phyloP scores from a whole-genome alignment of 2,113 vertebrate species.

The Tachycineta bicolor region DNA sequence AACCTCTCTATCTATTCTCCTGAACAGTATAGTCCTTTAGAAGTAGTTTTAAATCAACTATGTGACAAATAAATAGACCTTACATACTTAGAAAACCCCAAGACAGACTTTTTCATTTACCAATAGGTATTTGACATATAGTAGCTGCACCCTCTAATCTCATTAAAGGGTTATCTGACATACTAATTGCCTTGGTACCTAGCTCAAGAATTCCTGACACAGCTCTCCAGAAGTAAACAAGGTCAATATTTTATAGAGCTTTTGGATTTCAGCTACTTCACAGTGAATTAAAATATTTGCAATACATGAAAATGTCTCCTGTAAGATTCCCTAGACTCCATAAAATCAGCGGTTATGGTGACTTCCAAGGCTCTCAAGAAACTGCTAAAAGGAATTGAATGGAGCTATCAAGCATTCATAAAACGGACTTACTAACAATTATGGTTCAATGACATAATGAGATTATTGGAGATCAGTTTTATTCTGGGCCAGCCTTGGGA shows the following conservation, averaged over 20 bases:
- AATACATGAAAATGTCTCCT: background rate
- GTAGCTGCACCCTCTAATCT: slow-evolving; percentile 54
- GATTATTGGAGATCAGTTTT: background rate
- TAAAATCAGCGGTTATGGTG: background rate
- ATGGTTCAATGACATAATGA: background rate
- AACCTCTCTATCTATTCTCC: background rate
- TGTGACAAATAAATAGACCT: slow-evolving; percentile 62
- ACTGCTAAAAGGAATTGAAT: background rate
- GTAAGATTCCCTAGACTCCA: background rate
- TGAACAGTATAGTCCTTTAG: slow-evolving; percentile 52
- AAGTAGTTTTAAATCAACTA: slow-evolving; percentile 69
- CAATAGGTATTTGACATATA: slow-evolving; percentile 65
- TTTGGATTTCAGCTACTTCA: slow-evolving; percentile 13
- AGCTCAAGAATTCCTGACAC: slow-evolving; percentile 49
- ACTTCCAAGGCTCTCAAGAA: background rate
- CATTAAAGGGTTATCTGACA: slow-evolving; percentile 72
- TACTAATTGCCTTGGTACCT: slow-evolving; percentile 29
- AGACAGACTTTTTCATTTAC: slow-evolving; percentile 51
- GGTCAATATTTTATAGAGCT: slow-evolving; percentile 27
- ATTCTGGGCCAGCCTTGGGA: accelerated
- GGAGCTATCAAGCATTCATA: background rate
- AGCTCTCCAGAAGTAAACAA: slow-evolving; percentile 2
- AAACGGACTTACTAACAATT: background rate
- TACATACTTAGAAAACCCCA: slow-evolving; percentile 55
- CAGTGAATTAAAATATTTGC: background rate